These are phyloP conservation scores for Nanorana parkeri DNA, from an alignment of 2,113 vertebrate species.

Conservation along the genomic window DNA sequence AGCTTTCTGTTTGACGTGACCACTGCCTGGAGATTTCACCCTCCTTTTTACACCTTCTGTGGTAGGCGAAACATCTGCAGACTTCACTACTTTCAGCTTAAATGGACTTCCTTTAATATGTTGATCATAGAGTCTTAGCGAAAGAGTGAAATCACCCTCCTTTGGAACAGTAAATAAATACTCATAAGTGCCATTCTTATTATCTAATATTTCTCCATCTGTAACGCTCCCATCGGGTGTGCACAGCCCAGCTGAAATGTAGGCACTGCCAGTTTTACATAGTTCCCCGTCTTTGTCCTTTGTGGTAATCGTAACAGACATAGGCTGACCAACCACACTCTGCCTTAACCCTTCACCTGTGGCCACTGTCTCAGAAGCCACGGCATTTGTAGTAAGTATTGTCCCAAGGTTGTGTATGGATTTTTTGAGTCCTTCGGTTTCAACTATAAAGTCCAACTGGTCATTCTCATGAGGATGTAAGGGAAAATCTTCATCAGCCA, in stretches of 20 bases:
- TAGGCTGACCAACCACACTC: conserved; percentile 87
- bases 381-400: conserved; percentile 91
- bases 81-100: conserved; percentile 87
- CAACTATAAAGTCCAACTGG: conserved; percentile 90
- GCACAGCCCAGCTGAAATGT: conserved; percentile 86
- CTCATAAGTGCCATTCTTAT: conserved; percentile 97
- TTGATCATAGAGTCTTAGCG: conserved; percentile 89
- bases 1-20: conserved; percentile 91
- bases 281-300: conserved; percentile 94
- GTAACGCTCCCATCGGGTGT: conserved; percentile 83
- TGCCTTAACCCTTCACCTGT: conserved; percentile 91
- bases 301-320: conserved; percentile 90
- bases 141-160: conserved; percentile 88
- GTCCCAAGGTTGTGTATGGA: conserved; percentile 95
- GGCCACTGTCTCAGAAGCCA: conserved; percentile 91
- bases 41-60: conserved; percentile 88
- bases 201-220: conserved; percentile 90
- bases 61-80: conserved; percentile 82
- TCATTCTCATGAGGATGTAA: conserved; percentile 91
- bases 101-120: conserved; percentile 96
- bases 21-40: conserved; percentile 89
- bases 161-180: conserved; percentile 88
- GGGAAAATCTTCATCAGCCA: conserved; percentile 85
- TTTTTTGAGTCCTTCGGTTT: conserved; percentile 93
- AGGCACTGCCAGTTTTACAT: conserved; percentile 93